These are phyloP conservation scores for Clepsis dumicolana DNA, from an alignment of 2,888 invertebrate genomes.

Conservation along the genomic window DNA sequence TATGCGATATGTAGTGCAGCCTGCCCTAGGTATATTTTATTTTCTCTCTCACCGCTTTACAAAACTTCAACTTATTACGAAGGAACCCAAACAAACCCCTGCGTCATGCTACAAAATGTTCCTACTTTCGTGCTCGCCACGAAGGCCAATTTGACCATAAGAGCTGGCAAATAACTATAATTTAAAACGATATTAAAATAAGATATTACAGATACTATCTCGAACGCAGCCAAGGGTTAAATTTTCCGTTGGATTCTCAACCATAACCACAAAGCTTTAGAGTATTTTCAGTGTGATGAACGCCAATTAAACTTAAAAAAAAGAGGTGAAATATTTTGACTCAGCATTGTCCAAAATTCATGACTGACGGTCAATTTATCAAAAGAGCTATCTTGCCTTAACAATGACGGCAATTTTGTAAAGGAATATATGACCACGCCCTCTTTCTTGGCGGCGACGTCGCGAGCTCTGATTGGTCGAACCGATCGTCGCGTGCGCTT, in stretches of 20 bases:
- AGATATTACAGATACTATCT: conserved; percentile 38
- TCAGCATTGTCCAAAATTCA: conserved; percentile 43
- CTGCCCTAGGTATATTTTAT: background rate
- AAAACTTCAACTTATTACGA: background rate
- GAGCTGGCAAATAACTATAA: conserved; percentile 48
- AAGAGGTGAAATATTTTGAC: conserved; percentile 50
- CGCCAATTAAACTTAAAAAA: conserved; percentile 35
- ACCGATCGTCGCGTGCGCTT: conserved; percentile 46
- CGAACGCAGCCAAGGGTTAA: conserved; percentile 14
- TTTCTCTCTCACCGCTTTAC: background rate
- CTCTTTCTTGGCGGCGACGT: conserved; percentile 44
- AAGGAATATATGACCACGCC: conserved; percentile 45
- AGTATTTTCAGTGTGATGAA: background rate
- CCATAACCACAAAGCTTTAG: background rate
- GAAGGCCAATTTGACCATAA: conserved; percentile 46
- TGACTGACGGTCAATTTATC: conserved; percentile 47
- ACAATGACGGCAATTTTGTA: conserved; percentile 42
- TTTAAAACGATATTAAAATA: conserved; percentile 44
- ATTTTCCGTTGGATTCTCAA: conserved; percentile 7
- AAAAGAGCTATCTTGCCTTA: conserved; percentile 45
- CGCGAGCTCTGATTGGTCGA: conserved; percentile 47
- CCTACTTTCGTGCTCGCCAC: conserved; percentile 27
- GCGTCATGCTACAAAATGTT: conserved; percentile 23
- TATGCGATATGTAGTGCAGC: background rate
- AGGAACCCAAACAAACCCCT: background rate